These are phyloP conservation scores for Leucoraja erinaceus DNA, from an alignment of 2,113 vertebrate genomes.

Conservation along the genomic window DNA sequence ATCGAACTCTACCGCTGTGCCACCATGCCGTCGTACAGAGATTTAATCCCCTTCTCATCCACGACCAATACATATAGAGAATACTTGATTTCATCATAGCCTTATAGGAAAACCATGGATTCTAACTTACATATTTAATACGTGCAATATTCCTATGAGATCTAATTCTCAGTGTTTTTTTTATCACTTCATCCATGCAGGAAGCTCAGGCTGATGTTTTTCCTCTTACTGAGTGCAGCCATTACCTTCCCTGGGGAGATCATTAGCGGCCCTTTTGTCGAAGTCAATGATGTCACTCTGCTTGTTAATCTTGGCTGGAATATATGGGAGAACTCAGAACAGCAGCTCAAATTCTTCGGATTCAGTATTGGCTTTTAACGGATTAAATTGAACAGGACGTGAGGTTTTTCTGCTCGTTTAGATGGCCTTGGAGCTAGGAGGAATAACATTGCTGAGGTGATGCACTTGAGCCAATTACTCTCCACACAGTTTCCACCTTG, in stretches of 20 bases:
- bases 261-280: neutral
- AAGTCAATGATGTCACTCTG: neutral
- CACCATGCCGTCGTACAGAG: no score
- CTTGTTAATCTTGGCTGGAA: constrained; percentile 12
- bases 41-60: no score
- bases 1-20: no score
- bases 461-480: no score
- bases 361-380: neutral
- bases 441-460: neutral
- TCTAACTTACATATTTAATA: neutral
- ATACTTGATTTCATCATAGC: neutral
- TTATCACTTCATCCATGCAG: neutral
- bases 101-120: neutral
- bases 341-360: neutral
- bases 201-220: neutral
- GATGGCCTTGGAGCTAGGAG: neutral
- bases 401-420: neutral
- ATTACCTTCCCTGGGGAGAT: neutral
- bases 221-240: neutral
- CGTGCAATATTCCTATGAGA: neutral
- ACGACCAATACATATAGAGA: neutral
- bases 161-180: neutral
- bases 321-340: neutral
- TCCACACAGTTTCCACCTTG: neutral
- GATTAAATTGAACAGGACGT: neutral